A percentile compares a stretch with the other conserved stretches of the same genome.
Evolutionary conservation across 2,797 vertebrate genomes (phyloP).

Genomic region (Syngnathus rostellatus): DNA sequence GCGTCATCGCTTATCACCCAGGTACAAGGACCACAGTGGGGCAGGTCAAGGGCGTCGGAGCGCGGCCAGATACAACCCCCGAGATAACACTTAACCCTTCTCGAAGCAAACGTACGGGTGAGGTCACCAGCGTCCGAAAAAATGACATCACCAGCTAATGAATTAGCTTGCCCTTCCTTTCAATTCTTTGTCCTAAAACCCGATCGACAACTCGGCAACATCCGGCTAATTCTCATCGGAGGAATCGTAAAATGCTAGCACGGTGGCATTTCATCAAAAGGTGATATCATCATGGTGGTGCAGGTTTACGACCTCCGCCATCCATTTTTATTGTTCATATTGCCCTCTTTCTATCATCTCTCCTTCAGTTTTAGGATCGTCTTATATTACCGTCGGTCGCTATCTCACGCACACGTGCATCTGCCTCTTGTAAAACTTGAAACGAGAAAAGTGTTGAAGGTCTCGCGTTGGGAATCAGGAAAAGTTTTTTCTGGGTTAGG

Average conservation of each 20-base stretch:
- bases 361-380: slow-evolving; percentile 12
- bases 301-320: slow-evolving; percentile 23
- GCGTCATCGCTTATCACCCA: slow-evolving; percentile 57
- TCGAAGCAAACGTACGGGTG: slow-evolving; percentile 16
- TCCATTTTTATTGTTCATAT: slow-evolving; percentile 32
- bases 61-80: slow-evolving; percentile 51
- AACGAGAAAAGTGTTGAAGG: not conserved
- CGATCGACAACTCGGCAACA: not conserved
- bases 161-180: slow-evolving; percentile 14
- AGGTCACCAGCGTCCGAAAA: slow-evolving; percentile 33
- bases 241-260: slow-evolving; percentile 9
- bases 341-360: slow-evolving; percentile 32
- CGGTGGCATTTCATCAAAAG: slow-evolving; percentile 2
- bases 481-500: too few relatives aligned
- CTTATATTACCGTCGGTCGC: not conserved
- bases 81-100: slow-evolving; percentile 54
- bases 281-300: slow-evolving; percentile 28
- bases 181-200: not conserved
- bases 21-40: slow-evolving; percentile 46
- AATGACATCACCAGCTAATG: slow-evolving; percentile 36
- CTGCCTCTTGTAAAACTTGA: not conserved
- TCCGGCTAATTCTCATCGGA: slow-evolving; percentile 3
- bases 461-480: not conserved
- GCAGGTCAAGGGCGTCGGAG: slow-evolving; percentile 53
- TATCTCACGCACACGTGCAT: not conserved